A percentile compares a stretch with the other conserved stretches of the same genome.
Evolutionary conservation across 2,797 vertebrate species (phyloP).

Genomic region (Rhinoraja longicauda): DNA sequence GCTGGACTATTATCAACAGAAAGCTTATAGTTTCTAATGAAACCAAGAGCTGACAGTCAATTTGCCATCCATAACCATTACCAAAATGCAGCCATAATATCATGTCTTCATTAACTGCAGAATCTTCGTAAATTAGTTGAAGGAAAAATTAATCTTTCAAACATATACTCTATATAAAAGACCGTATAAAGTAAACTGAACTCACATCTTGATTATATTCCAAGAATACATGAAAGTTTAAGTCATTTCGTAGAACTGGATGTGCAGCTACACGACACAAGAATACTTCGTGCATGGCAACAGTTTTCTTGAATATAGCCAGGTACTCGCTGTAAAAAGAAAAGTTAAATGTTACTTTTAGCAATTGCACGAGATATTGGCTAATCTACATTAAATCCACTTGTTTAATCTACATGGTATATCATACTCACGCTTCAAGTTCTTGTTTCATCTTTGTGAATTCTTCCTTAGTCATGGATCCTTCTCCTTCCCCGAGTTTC

Average conservation of each 20-base stretch:
- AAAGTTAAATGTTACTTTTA: conserved; percentile 4
- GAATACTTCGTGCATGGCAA: conserved; percentile 98
- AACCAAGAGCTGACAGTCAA: too few relatives aligned
- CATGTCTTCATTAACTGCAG: neutral
- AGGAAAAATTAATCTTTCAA: neutral
- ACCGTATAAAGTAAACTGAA: conserved; percentile 44
- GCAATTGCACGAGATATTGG: neutral
- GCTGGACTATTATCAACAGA: too few relatives aligned
- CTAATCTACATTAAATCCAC: too few relatives aligned
- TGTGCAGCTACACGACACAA: conserved; percentile 93
- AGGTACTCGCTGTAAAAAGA: conserved; percentile 79
- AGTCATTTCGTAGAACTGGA: conserved; percentile 90
- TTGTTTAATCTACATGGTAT: conserved; percentile 35
- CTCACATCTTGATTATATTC: conserved; percentile 97
- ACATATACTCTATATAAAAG: neutral
- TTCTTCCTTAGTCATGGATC: conserved; percentile 98
- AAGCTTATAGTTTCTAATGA: too few relatives aligned
- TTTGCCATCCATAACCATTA: neutral
- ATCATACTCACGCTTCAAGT: conserved; percentile 86
- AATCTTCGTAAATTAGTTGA: neutral
- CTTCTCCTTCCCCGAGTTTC: conserved; percentile 95
- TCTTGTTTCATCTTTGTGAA: conserved; percentile 99
- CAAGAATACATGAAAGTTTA: conserved; percentile 97
- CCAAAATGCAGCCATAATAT: neutral
- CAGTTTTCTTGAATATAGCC: conserved; percentile 98